A percentile compares a stretch with the other conserved stretches of the same genome.
These are phyloP conservation scores for Drepanosiphum platanoidis DNA, from an alignment of 2,888 invertebrate species.

Conservation along the genomic window DNA sequence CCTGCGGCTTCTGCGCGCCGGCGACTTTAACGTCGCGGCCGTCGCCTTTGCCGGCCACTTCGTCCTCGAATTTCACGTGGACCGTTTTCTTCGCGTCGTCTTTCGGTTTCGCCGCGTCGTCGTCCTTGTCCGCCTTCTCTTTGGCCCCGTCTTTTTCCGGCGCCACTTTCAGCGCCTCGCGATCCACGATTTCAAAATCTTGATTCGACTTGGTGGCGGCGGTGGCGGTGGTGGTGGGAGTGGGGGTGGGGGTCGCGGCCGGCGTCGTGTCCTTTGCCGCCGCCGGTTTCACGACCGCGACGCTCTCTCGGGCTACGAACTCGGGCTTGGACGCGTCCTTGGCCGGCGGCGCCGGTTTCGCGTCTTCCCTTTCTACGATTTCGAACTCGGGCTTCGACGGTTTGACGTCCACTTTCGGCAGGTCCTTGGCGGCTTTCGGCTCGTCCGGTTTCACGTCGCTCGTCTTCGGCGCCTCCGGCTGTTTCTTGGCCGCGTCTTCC, in stretches of 20 bases:
- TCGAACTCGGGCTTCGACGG: slow-evolving; percentile 16
- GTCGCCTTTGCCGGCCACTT: neutral
- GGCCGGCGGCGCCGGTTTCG: neutral
- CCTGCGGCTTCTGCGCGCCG: neutral
- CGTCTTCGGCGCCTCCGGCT: neutral
- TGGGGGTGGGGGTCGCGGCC: too few species aligned
- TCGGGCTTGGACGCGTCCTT: neutral
- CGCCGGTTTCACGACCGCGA: neutral
- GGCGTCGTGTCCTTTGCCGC: neutral
- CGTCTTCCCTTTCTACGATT: neutral
- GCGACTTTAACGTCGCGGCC: neutral
- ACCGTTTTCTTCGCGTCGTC: neutral
- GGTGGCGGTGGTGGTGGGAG: too few species aligned
- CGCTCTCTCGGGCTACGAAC: neutral
- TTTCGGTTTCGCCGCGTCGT: neutral
- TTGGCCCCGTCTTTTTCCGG: neutral
- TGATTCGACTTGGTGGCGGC: neutral
- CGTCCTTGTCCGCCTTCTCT: neutral
- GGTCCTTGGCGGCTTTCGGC: too few species aligned
- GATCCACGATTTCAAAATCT: neutral
- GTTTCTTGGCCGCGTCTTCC: slow-evolving; percentile 27
- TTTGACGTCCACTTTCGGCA: neutral
- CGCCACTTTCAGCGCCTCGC: neutral
- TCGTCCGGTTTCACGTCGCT: neutral
- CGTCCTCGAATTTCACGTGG: neutral